A percentile compares a stretch with the other conserved stretches of the same genome.
Conservation (phyloP, 64 coral and sea anemone species). For the Stylophora pistillata region DNA sequence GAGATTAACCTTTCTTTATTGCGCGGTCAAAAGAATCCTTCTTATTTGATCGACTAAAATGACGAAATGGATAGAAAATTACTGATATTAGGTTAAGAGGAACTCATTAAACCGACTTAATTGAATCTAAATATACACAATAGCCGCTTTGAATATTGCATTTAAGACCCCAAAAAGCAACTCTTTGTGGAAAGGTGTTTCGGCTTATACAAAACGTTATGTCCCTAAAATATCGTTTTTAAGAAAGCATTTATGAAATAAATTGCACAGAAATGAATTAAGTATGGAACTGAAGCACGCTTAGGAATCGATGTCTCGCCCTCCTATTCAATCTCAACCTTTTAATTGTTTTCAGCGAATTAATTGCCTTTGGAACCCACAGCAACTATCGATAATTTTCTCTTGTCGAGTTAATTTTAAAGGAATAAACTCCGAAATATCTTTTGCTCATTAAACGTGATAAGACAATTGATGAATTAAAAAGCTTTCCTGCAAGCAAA, state of each 20-base stretch:
- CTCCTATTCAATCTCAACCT: background rate
- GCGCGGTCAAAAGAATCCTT: constrained; percentile 23
- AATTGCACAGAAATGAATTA: background rate
- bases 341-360: constrained; percentile 61
- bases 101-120: constrained; percentile 73
- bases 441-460: constrained; percentile 64
- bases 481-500: constrained; percentile 62
- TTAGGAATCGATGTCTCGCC: background rate
- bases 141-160: constrained; percentile 26
- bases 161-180: background rate
- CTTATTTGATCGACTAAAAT: constrained; percentile 68
- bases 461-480: constrained; percentile 56
- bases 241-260: background rate
- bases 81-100: constrained; percentile 55
- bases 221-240: background rate
- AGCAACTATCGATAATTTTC: constrained; percentile 39
- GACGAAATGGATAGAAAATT: constrained; percentile 77
- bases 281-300: background rate
- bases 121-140: constrained; percentile 66
- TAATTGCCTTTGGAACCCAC: constrained; percentile 46
- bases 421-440: constrained; percentile 29
- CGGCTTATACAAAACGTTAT: background rate
- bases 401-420: constrained; percentile 44
- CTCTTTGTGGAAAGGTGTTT: background rate
- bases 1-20: constrained; percentile 36